phyloP scores from a whole-genome alignment of 2,113 vertebrate genomes.

The Burhinus oedicnemus region DNA sequence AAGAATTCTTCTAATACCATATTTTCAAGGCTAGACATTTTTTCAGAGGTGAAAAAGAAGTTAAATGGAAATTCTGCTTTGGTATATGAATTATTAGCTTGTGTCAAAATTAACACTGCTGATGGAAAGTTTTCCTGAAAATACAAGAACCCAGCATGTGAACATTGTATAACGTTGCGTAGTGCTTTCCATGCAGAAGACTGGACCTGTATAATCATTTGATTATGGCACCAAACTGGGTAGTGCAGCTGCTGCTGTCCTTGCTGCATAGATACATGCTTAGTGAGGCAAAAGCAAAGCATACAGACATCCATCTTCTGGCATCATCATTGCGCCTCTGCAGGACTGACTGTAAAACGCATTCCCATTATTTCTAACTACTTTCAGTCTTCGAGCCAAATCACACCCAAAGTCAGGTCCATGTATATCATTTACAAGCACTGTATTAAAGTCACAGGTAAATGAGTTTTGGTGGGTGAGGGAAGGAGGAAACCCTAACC shows the following conservation, averaged over 20 bases:
- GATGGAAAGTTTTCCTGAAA: not conserved
- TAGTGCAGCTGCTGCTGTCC: not conserved
- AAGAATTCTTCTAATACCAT: not conserved
- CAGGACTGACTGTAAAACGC: not conserved
- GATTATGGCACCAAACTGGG: not conserved
- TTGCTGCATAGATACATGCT: not conserved
- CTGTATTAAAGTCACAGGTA: not conserved
- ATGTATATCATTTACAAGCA: not conserved
- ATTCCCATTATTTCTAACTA: not conserved
- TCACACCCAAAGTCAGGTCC: not conserved
- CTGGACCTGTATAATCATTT: not conserved
- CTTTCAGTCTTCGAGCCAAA: not conserved
- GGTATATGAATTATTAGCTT: not conserved
- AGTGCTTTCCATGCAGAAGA: not conserved
- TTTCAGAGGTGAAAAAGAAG: not conserved
- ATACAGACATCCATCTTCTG: not conserved
- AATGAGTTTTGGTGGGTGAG: not conserved
- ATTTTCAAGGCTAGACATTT: not conserved
- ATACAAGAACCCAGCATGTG: not conserved
- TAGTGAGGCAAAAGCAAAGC: not conserved
- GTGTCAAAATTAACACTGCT: not conserved
- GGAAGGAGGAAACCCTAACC: slow-evolving; percentile 11
- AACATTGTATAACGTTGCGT: not conserved
- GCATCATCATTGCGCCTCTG: not conserved
- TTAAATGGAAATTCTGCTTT: not conserved